Evolutionary conservation across 2,113 vertebrate genomes (phyloP).

Genomic region (Brienomyrus brachyistius): DNA sequence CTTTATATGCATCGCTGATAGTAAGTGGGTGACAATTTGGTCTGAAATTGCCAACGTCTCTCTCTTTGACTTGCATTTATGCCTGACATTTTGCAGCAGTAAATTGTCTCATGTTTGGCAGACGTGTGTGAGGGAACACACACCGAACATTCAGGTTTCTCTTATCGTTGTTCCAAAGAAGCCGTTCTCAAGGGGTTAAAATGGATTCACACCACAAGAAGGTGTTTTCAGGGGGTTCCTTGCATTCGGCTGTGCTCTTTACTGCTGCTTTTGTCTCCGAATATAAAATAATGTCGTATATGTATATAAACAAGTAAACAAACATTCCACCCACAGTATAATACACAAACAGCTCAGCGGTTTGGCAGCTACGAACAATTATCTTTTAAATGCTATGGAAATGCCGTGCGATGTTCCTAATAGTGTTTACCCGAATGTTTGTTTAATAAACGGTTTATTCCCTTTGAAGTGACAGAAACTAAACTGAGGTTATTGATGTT

Average conservation of each 20-base stretch:
- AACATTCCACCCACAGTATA: background rate
- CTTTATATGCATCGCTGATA: conserved; percentile 53
- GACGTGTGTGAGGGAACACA: background rate
- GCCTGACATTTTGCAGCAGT: background rate
- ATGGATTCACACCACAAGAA: background rate
- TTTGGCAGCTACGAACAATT: background rate
- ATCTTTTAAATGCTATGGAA: background rate
- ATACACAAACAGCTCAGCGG: background rate
- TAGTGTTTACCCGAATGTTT: background rate
- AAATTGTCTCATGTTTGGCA: background rate
- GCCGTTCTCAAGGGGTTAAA: background rate
- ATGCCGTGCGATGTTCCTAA: background rate
- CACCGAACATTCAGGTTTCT: background rate
- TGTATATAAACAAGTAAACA: background rate
- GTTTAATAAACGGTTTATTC: background rate
- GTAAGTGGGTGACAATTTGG: conserved; percentile 55
- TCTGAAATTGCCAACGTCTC: conserved; percentile 56
- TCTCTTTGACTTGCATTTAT: conserved; percentile 31
- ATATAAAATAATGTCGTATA: background rate
- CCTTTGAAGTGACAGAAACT: background rate
- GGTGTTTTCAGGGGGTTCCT: background rate
- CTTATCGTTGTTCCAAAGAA: background rate
- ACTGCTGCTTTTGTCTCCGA: background rate
- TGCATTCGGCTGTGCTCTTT: background rate
- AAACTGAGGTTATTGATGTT: background rate